Percentiles rank a stretch among this genome's conserved stretches.
Evolutionary conservation across 2,797 vertebrate genomes (phyloP).

Genomic region (Xerus rutilus): DNA sequence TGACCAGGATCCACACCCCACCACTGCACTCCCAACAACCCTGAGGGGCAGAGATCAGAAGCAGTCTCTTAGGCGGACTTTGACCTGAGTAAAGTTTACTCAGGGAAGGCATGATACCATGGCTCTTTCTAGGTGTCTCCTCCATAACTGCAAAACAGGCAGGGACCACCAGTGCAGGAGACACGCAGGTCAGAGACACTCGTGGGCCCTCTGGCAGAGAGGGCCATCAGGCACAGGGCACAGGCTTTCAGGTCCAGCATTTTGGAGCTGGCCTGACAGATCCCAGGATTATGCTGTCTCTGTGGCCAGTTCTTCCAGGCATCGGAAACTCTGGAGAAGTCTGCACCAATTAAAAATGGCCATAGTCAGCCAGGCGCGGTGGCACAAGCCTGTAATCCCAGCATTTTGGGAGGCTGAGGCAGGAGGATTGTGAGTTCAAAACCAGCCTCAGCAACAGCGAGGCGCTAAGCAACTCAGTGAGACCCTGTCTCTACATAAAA

Average conservation of each 20-base stretch:
- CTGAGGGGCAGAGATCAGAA: not conserved
- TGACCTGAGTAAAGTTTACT: not conserved
- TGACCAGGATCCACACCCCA: not conserved
- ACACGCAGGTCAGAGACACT: accelerated
- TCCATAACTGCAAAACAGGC: accelerated
- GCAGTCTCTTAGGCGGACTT: not conserved
- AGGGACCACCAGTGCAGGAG: not conserved
- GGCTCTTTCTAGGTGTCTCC: not conserved
- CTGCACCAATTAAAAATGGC: not conserved
- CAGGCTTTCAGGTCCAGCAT: not conserved
- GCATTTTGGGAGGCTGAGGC: too few relatives aligned
- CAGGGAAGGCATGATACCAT: accelerated
- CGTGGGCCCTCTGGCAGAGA: accelerated
- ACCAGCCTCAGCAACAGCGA: too few relatives aligned
- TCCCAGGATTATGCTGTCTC: accelerated
- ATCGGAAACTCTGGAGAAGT: too few relatives aligned
- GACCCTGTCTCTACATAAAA: too few relatives aligned
- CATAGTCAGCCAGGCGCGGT: too few relatives aligned
- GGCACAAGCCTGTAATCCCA: not conserved
- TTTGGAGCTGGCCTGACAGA: not conserved
- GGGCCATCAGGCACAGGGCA: too few relatives aligned
- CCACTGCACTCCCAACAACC: accelerated
- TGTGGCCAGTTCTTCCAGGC: not conserved
- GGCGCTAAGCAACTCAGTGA: too few relatives aligned
- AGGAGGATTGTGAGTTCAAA: too few relatives aligned